Evolutionary conservation across 2,113 vertebrate species (phyloP).

Genomic region (Rattus rattus): DNA sequence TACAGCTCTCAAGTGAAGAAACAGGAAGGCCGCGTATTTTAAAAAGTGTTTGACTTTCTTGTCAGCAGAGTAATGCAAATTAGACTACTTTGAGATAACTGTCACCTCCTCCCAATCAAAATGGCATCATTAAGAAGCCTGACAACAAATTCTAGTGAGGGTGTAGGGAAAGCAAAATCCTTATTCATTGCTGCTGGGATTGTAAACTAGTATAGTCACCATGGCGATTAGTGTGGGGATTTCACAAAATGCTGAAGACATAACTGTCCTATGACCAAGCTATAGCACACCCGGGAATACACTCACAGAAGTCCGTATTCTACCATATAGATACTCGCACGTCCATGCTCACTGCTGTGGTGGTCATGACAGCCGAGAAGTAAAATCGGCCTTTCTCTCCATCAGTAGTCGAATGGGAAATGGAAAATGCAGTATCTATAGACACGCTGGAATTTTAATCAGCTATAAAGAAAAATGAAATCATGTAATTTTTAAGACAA

Average conservation of each 20-base stretch:
- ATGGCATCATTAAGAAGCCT: not conserved
- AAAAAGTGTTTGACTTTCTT: not conserved
- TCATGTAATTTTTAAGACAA: not conserved
- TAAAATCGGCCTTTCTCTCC: not conserved
- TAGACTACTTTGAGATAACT: not conserved
- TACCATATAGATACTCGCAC: not conserved
- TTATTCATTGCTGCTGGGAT: not conserved
- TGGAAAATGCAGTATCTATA: not conserved
- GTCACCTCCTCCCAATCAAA: not conserved
- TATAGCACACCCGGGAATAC: not conserved
- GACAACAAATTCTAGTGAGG: not conserved
- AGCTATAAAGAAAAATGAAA: not conserved
- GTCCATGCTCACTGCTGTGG: too few species aligned
- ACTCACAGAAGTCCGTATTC: not conserved
- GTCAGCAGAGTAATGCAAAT: not conserved
- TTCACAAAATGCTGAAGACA: not conserved
- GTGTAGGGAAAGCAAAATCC: too few species aligned
- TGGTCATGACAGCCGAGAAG: not conserved
- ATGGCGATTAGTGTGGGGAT: not conserved
- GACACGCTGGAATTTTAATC: not conserved
- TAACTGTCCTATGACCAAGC: not conserved
- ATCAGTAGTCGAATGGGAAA: not conserved
- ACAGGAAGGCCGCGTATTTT: not conserved
- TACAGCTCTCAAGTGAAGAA: not conserved
- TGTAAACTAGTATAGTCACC: too few species aligned